Conservation (phyloP, 2,888 invertebrate genomes). For the Gari tellinella region DNA sequence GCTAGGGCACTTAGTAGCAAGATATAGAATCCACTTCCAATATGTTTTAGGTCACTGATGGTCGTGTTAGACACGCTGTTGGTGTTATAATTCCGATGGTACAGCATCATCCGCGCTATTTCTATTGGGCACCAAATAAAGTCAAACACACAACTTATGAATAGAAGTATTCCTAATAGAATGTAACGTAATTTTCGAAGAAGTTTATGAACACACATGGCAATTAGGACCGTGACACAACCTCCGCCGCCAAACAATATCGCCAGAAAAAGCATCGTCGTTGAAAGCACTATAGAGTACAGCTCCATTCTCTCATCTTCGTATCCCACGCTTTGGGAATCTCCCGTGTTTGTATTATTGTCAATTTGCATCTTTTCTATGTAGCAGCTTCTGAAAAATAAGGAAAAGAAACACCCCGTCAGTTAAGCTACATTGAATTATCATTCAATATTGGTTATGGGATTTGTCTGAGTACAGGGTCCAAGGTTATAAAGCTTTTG, state of each 20-base stretch:
- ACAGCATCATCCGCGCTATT: slow-evolving; percentile 69
- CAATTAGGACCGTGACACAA: slow-evolving; percentile 70
- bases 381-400: too few species aligned
- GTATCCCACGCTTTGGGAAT: too few species aligned
- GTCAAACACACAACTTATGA: slow-evolving; percentile 70
- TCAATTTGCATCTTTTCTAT: too few species aligned
- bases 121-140: slow-evolving; percentile 77
- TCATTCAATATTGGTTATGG: too few species aligned
- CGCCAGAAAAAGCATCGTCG: slow-evolving; percentile 70
- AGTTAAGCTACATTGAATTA: too few species aligned
- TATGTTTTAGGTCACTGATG: slow-evolving; percentile 61
- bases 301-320: slow-evolving; percentile 60
- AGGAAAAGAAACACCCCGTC: too few species aligned
- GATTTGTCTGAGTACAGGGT: too few species aligned
- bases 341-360: too few species aligned
- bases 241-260: slow-evolving; percentile 73
- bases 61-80: slow-evolving; percentile 30
- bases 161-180: slow-evolving; percentile 66
- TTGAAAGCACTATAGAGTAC: slow-evolving; percentile 75
- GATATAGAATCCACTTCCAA: slow-evolving; percentile 69
- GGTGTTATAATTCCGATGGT: slow-evolving; percentile 61
- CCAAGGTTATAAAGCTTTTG: too few species aligned
- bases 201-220: slow-evolving; percentile 67
- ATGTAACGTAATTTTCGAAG: slow-evolving; percentile 71
- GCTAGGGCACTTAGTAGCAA: slow-evolving; percentile 66